Evolutionary conservation across 2,797 vertebrate genomes (phyloP).

Genomic region (Phalanger gymnotis): DNA sequence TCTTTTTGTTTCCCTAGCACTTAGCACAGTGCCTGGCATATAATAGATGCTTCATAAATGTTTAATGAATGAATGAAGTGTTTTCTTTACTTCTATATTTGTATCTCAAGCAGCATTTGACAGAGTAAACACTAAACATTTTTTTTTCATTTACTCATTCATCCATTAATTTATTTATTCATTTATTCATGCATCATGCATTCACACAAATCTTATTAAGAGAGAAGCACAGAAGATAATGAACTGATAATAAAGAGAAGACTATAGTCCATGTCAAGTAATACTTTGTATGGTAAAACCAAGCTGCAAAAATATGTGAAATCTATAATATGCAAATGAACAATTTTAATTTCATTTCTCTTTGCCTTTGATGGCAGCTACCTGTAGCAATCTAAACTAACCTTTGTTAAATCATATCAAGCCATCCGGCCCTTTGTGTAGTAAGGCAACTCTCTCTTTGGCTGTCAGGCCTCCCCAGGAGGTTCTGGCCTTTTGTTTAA

Average conservation of each 20-base stretch:
- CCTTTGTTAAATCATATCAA: constrained; percentile 10
- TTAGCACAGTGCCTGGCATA: neutral
- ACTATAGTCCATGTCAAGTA: neutral
- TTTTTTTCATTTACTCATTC: neutral
- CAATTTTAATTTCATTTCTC: constrained; percentile 63
- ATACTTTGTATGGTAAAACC: neutral
- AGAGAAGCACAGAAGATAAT: neutral
- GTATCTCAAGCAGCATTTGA: neutral
- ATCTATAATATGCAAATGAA: neutral
- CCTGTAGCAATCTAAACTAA: neutral
- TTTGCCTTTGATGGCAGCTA: constrained; percentile 43
- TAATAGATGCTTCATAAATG: neutral
- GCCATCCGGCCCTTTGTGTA: rapidly evolving
- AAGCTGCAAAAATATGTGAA: neutral
- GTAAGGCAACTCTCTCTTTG: rapidly evolving
- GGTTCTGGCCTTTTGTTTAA: neutral
- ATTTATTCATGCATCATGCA: neutral
- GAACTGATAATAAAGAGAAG: neutral
- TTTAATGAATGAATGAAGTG: neutral
- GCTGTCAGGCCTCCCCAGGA: rapidly evolving
- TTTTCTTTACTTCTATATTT: neutral
- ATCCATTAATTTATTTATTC: neutral
- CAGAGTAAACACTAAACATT: neutral
- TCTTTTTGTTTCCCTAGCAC: neutral
- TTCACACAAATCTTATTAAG: neutral